Base-by-base conservation (phyloP, 1,140 invertebrate genomes). In the Nasonia vitripennis region DNA sequence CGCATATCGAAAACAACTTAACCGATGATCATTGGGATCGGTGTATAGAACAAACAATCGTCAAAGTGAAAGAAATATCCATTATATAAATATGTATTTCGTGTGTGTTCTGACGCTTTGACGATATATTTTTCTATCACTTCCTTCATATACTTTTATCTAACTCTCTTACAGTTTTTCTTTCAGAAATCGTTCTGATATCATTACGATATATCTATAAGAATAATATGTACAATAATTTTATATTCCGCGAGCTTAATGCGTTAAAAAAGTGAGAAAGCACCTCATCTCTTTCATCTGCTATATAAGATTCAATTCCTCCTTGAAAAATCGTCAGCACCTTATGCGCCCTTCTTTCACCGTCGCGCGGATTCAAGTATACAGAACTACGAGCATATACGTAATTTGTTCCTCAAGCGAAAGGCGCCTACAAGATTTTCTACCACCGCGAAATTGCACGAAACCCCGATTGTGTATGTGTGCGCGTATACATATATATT, bases 381-480 rank as follows among this genome's bases (percentile, higher is more conserved):
- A 34, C 41, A 62, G 20, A 80, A 17, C 34, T 80, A 85, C n/a
- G 78, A 37, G 70, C 34, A 37, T 37, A 14, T 82, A 62, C 31
- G 20, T 45, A 37, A 85, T 85, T 85, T 74, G 45, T 85, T 67
- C 48, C 74, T 74, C 12, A 74, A 85, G 83, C 77, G 34, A 67
- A 80, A 85, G 70, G 27, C 31, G 83, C 83, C 77, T 81, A 85
- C 70, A 85, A 85, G 73, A 70, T 85, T 86, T 86, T 85, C 87
- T 88, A 87, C 86, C 86, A 88, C 86, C 87, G 86, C 82, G 73
- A 88, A 85, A 88, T 88, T 88, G 87, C 87, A 88, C 87, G 86
- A 86, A 86, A 86, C 80, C 87, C 87, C 87, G 87, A 86, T 86
- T 83, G 79, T 79, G 73, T 83, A 78, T 83, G 71, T 78, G 78